Evolutionary conservation across 2,797 vertebrate species (phyloP).

Genomic region (Chloroceryle amazona): DNA sequence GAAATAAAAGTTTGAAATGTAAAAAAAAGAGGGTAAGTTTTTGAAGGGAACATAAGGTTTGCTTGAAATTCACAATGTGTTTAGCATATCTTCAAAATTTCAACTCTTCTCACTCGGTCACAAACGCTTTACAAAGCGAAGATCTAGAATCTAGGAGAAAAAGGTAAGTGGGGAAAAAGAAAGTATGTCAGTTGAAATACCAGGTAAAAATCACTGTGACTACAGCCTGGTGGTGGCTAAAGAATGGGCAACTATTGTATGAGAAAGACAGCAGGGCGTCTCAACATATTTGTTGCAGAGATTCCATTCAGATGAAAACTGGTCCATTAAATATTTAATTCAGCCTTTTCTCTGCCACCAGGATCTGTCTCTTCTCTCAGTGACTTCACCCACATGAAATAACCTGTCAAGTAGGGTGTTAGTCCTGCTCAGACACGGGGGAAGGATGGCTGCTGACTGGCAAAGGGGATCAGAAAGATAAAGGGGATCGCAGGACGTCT

Average conservation of each 20-base stretch:
- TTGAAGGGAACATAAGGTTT: neutral
- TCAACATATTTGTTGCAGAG: neutral
- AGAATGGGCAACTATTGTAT: neutral
- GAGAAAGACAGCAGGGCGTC: neutral
- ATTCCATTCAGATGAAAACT: neutral
- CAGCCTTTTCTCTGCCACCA: neutral
- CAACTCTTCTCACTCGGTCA: neutral
- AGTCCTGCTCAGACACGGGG: neutral
- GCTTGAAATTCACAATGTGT: conserved; percentile 18
- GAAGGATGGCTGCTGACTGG: neutral
- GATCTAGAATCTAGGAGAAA: neutral
- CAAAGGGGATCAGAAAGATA: neutral
- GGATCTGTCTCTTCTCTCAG: neutral
- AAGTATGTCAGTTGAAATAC: neutral
- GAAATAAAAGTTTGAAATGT: conserved; percentile 57
- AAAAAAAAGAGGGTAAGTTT: neutral
- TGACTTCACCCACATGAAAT: neutral
- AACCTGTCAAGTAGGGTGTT: neutral
- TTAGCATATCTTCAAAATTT: neutral
- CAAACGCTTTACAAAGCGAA: neutral
- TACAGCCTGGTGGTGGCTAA: neutral
- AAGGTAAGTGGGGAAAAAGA: neutral
- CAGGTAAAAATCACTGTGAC: neutral
- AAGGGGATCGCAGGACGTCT: neutral
- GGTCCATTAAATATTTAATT: neutral